phyloP scores from a whole-genome alignment of 1,140 invertebrate genomes.

The Danaus plexippus region DNA sequence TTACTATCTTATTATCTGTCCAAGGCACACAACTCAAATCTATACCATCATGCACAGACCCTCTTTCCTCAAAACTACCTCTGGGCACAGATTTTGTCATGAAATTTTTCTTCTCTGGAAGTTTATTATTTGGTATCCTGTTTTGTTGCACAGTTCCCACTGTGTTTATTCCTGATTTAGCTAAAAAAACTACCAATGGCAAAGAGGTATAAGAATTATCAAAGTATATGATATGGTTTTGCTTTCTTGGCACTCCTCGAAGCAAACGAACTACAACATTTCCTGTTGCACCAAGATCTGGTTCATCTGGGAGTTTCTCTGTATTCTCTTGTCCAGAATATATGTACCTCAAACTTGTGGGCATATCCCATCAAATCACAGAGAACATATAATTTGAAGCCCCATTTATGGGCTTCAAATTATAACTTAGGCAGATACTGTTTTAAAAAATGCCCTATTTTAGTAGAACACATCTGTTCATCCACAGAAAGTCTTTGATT shows the following conservation, averaged over 20 bases:
- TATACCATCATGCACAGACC: too few relatives aligned
- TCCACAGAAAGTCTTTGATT: slow-evolving; percentile 23
- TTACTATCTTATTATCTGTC: too few relatives aligned
- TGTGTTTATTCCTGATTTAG: slow-evolving; percentile 34
- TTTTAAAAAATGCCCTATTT: slow-evolving; percentile 20
- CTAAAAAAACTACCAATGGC: slow-evolving; percentile 30
- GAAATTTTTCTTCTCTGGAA: slow-evolving; percentile 34
- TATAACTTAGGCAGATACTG: slow-evolving; percentile 24
- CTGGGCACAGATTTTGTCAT: slow-evolving; percentile 32
- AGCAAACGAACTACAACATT: slow-evolving; percentile 33
- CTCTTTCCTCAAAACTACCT: too few relatives aligned
- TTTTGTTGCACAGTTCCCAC: slow-evolving; percentile 36
- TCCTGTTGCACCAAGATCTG: slow-evolving; percentile 33
- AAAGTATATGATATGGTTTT: slow-evolving; percentile 37
- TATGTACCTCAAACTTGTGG: slow-evolving; percentile 30
- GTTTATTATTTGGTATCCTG: slow-evolving; percentile 34
- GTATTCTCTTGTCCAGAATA: slow-evolving; percentile 29
- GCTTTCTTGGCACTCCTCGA: slow-evolving; percentile 27
- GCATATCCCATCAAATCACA: slow-evolving; percentile 31
- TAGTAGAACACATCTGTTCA: slow-evolving; percentile 28
- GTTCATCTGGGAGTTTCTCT: slow-evolving; percentile 25
- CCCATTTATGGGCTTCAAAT: slow-evolving; percentile 42
- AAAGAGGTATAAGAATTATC: slow-evolving; percentile 42
- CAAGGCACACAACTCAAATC: too few relatives aligned
- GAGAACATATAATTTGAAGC: slow-evolving; percentile 45